phyloP scores from a whole-genome alignment of 2,888 invertebrate genomes.

The Cephus rjabovi region DNA sequence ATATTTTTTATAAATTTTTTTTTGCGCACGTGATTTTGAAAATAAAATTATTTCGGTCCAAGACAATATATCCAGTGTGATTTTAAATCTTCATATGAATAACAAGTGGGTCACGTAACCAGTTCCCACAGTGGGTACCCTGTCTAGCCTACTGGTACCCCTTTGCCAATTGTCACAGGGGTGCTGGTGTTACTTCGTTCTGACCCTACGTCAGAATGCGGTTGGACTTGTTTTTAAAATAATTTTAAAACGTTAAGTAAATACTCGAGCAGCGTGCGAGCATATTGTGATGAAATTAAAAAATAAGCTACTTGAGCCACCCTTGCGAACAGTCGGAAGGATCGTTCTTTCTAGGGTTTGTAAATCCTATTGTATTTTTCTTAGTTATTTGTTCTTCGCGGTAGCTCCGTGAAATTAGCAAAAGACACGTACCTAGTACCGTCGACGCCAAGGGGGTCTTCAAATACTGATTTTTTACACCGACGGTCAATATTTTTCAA shows the following conservation, averaged over 20 bases:
- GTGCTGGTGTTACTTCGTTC: background rate
- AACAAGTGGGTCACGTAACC: background rate
- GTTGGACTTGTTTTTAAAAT: constrained; percentile 44
- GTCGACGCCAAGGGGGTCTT: background rate
- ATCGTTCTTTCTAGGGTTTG: background rate
- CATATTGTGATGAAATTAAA: constrained; percentile 48
- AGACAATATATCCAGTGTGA: background rate
- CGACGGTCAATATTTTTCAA: background rate
- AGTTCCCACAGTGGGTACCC: background rate
- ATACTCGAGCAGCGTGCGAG: constrained; percentile 43
- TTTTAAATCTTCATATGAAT: background rate
- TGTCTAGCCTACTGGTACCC: background rate
- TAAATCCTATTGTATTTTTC: background rate
- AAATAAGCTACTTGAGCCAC: constrained; percentile 44
- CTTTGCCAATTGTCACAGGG: background rate
- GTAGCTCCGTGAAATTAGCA: background rate
- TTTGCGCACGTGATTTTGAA: background rate
- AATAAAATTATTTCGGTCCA: background rate
- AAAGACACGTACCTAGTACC: background rate
- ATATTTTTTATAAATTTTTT: background rate
- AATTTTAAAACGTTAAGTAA: constrained; percentile 51
- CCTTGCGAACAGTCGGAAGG: constrained; percentile 24
- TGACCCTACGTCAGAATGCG: background rate
- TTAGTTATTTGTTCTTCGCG: background rate
- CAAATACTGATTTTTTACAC: background rate